These are phyloP conservation scores for Sesia apiformis DNA, from an alignment of 2,888 invertebrate species.

Conservation along the genomic window DNA sequence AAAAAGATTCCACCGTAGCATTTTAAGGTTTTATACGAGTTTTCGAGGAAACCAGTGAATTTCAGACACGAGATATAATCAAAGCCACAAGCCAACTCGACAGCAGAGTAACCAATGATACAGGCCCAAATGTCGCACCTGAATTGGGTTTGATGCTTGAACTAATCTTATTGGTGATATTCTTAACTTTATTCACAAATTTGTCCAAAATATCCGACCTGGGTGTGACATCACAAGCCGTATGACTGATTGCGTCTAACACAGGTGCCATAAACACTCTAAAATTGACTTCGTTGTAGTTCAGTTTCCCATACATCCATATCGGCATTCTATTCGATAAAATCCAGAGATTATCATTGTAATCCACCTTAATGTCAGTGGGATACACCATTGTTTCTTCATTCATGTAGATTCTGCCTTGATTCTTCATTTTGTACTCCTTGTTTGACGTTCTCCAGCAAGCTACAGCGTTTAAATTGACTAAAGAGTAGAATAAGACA, in stretches of 20 bases:
- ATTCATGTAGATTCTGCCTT: constrained; percentile 82
- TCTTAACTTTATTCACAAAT: constrained; percentile 65
- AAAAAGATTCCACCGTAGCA: too few species aligned
- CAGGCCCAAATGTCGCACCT: constrained; percentile 17
- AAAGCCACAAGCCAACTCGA: constrained; percentile 24
- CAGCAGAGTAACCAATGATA: constrained; percentile 24
- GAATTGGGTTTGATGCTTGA: constrained; percentile 36
- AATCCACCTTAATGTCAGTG: constrained; percentile 85
- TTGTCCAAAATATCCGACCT: constrained; percentile 72
- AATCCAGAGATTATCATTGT: constrained; percentile 81
- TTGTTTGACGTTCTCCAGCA: constrained; percentile 84
- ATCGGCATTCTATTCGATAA: constrained; percentile 81
- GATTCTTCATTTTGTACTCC: constrained; percentile 79
- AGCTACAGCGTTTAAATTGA: constrained; percentile 84
- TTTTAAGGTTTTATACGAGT: too few species aligned
- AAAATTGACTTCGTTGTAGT: constrained; percentile 79
- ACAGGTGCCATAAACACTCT: constrained; percentile 81
- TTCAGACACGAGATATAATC: not conserved
- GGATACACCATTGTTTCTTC: constrained; percentile 83
- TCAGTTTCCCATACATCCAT: constrained; percentile 79
- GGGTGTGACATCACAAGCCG: constrained; percentile 79
- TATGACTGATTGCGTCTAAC: constrained; percentile 80
- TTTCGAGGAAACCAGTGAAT: too few species aligned
- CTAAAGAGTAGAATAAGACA: constrained; percentile 82
- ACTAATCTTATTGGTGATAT: constrained; percentile 45